These are phyloP conservation scores for Junonia oenone DNA, from an alignment of 2,888 invertebrate species.

Conservation along the genomic window DNA sequence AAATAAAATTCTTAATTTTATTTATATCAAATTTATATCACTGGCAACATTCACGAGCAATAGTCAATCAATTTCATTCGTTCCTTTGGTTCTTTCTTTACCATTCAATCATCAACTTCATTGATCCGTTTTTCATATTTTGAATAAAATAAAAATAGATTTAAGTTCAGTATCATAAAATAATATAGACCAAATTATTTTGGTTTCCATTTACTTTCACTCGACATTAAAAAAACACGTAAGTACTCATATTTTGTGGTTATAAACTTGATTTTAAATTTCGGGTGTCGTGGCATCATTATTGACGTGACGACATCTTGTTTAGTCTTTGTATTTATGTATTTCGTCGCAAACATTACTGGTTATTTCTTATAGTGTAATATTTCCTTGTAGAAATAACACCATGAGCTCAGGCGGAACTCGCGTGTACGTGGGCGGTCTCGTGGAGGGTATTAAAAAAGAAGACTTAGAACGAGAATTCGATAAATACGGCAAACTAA, in stretches of 20 bases:
- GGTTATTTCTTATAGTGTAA: slow-evolving; percentile 16
- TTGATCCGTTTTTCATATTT: slow-evolving; percentile 51
- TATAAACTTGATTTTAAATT: slow-evolving; percentile 33
- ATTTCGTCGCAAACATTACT: slow-evolving; percentile 34
- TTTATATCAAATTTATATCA: slow-evolving; percentile 8
- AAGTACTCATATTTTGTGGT: slow-evolving; percentile 40
- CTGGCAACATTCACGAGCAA: slow-evolving; percentile 26
- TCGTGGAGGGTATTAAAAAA: slow-evolving; percentile 92
- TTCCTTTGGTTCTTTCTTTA: slow-evolving; percentile 33
- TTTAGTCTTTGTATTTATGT: slow-evolving; percentile 70
- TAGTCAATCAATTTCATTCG: slow-evolving; percentile 42
- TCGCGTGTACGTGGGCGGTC: slow-evolving; percentile 93
- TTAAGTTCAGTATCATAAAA: slow-evolving; percentile 41
- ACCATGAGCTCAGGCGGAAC: slow-evolving; percentile 80
- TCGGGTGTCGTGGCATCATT: slow-evolving; percentile 65
- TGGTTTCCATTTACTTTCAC: slow-evolving; percentile 19
- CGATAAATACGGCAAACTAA: slow-evolving; percentile 94
- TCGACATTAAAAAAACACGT: slow-evolving; percentile 42
- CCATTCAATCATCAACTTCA: slow-evolving; percentile 48
- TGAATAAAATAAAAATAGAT: slow-evolving; percentile 49
- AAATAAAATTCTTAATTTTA: neutral
- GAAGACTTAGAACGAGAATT: slow-evolving; percentile 95
- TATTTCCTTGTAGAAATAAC: slow-evolving; percentile 36
- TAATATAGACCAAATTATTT: slow-evolving; percentile 30
- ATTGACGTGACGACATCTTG: slow-evolving; percentile 71